Base-by-base conservation (phyloP, 2,113 vertebrate species). In the Isichthys henryi region DNA sequence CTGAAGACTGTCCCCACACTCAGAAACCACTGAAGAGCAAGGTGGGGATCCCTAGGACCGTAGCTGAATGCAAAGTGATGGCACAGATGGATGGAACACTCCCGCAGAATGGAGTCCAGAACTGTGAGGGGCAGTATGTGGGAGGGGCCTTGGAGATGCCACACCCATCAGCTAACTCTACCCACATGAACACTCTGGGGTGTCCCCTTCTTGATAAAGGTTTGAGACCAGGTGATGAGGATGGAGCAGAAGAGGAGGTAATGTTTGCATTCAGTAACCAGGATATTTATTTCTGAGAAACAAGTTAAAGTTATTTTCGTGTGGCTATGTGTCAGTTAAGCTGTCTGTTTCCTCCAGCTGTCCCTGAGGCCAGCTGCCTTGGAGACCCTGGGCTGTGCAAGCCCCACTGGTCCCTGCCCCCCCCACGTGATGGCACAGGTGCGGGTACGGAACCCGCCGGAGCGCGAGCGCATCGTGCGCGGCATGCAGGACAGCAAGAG, bases 401-500 rank as follows among this genome's bases (percentile, higher is more conserved):
- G 91, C 91, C 90, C 92, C 77, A 91, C 91, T 23, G 92, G 94
- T 45, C 93, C 95, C 17, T 95, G 94, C 56, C 96, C 96, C 5
- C 95, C 95, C 8, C 96, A 96, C 0, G 94, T 97, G 90, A 97
- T 96, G 96, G 96, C 96, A 10, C 95, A 96, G 93, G 96, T 97
- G 31, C 96, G 95, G 88, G 96, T 97, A 52, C 94, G 95, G 45
- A 94, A 94, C 21, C 93, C 92, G 7, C 89, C 92, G 5, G 93
- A 92, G 82, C 91, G 93, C 19, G 94, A 94, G 35, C 92, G 94
- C 49, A 91, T 94, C 8, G 93, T 94, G 21, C 92, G 96, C 23
- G 96, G 97, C 49, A 95, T 97, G 92, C 96, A 97, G 93, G 95
- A 97, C 94, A 97, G 97, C 93, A 97, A 97, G 91, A 97, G 97